Conservation (phyloP, 2,888 invertebrate species). For the Stratiomys singularior region DNA sequence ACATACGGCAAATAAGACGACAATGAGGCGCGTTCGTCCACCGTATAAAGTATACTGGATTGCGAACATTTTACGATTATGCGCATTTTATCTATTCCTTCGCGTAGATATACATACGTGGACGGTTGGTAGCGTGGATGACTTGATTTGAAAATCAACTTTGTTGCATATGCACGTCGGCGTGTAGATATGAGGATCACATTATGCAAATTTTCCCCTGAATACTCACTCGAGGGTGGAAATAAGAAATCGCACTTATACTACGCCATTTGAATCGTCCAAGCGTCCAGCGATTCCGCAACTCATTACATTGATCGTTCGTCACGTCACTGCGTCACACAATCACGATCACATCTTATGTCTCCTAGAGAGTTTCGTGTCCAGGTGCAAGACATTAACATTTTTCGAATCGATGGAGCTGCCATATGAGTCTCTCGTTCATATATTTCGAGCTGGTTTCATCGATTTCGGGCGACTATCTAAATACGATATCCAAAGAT, state of each 20-base stretch:
- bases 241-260: slow-evolving; percentile 46
- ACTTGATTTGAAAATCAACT: slow-evolving; percentile 35
- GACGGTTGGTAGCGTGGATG: not conserved
- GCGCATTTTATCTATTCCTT: slow-evolving; percentile 29
- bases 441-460: no score
- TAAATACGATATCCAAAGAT: no score
- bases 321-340: slow-evolving; percentile 31
- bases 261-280: slow-evolving; percentile 37
- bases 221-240: slow-evolving; percentile 53
- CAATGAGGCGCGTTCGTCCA: slow-evolving; percentile 29
- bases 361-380: not conserved
- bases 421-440: no score
- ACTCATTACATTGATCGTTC: slow-evolving; percentile 31
- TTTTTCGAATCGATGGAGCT: no score
- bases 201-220: slow-evolving; percentile 53
- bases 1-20: not conserved
- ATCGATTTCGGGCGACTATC: no score
- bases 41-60: slow-evolving; percentile 34
- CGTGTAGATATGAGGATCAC: slow-evolving; percentile 48
- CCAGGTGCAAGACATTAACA: not conserved
- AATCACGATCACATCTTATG: not conserved
- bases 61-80: slow-evolving; percentile 24
- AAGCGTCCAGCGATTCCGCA: slow-evolving; percentile 43
- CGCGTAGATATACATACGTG: not conserved
- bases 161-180: slow-evolving; percentile 18